Evolutionary conservation across 2,797 vertebrate genomes (phyloP), one percentile per base, ranked within the genome.

Genomic region (Pangasius sanitwongsei): DNA sequence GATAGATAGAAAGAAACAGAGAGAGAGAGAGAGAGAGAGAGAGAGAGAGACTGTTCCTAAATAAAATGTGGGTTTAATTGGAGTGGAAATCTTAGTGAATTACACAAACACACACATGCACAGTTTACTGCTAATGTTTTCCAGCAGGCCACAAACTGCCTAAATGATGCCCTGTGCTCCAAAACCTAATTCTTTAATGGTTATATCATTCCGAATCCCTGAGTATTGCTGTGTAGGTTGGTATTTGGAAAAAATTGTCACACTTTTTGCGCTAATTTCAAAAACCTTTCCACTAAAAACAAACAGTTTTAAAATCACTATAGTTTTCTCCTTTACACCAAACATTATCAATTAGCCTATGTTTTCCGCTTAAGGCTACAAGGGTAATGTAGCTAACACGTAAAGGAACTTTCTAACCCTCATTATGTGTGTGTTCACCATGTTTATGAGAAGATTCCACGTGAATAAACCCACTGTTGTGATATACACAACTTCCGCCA

Each of bases 71-170:
- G 13, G 16, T 81, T 34, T 37, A 57, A 59, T 78, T 57, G 18
- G 11, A 63, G 23, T 83, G 57, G 23, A 61, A 83, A 83, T 23
- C 34, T 59, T 41, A 82, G 4, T 25, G 31, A 28, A 16, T 28
- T 15, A 37, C 53, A 82, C 55, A 57, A n/a, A 37, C 78, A 59
- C 31, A 81, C 31, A 80, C 77, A 34, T n/a, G 20, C n/a, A 57
- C 55, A 18, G 23, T 72, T 72, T 28, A 57, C 31, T 74, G 84
- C 23, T 70, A 86, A 86, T 86, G 18, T 72, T 57, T 86, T 86
- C 85, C 85, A 74, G 53, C 53, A 74, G 85, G 20, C 67, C 69
- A 28, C 34, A 72, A 53, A 25, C 50, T 86, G 85, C 34, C 55
- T 74, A 34, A 34, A 57, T 31, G 37, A 25, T 78, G 8, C 77